These are phyloP conservation scores for Leptopilina boulardi DNA, from an alignment of 1,140 invertebrate species.

Conservation along the genomic window DNA sequence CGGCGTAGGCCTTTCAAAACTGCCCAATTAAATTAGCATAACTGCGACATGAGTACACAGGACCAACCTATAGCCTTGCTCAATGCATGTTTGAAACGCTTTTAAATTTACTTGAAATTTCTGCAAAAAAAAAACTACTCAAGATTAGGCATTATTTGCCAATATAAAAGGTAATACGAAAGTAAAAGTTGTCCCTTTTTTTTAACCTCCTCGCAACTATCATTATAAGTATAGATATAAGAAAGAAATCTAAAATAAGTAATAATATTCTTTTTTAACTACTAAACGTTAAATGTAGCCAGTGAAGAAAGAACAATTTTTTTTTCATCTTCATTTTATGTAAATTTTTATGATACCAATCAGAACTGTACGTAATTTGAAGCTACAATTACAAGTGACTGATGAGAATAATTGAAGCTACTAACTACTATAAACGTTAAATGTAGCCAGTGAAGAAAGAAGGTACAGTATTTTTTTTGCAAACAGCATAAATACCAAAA, in stretches of 20 bases:
- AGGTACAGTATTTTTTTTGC: no score
- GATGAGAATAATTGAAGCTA: no score
- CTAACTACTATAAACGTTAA: no score
- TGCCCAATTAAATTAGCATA: slow-evolving; percentile 32
- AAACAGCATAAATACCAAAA: no score
- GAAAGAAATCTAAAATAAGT: not conserved
- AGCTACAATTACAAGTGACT: no score
- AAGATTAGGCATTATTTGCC: slow-evolving; percentile 25
- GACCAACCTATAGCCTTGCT: slow-evolving; percentile 16
- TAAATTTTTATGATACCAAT: no score
- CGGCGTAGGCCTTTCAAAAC: slow-evolving; percentile 7
- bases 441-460: no score
- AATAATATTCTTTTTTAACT: not conserved
- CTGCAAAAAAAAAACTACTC: not conserved
- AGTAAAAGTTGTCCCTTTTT: slow-evolving; percentile 23
- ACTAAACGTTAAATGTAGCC: no score
- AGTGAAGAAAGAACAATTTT: no score
- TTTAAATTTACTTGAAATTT: not conserved
- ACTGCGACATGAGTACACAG: not conserved
- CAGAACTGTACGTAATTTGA: no score
- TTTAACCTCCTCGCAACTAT: not conserved
- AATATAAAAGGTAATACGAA: slow-evolving; percentile 22
- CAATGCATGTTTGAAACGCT: slow-evolving; percentile 19
- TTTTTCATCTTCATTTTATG: no score
- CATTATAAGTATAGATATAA: no score